Conservation (phyloP, 2,113 vertebrate species). For the Pachycephala philippinensis region DNA sequence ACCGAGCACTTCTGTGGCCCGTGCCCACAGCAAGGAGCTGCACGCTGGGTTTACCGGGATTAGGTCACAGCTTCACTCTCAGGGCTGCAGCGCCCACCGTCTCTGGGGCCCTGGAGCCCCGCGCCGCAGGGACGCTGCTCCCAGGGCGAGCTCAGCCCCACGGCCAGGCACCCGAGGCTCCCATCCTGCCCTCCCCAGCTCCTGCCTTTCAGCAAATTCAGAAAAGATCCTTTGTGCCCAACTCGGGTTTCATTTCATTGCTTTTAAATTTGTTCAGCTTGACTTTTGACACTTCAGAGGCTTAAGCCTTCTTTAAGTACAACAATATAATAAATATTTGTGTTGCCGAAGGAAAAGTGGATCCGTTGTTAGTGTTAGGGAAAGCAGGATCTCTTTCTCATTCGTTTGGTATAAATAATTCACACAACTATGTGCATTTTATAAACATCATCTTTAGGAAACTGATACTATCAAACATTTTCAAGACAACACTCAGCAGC, state of each 20-base stretch:
- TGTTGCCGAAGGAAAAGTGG: constrained; percentile 56
- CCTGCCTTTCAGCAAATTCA: constrained; percentile 67
- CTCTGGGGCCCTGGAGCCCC: not conserved
- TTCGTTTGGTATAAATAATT: constrained; percentile 68
- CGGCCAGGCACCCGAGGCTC: constrained; percentile 18
- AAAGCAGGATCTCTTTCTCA: constrained; percentile 59
- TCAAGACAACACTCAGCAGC: constrained; percentile 54
- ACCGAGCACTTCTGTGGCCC: not conserved
- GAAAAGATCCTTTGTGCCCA: constrained; percentile 70
- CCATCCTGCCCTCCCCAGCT: constrained; percentile 28
- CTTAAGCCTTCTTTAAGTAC: constrained; percentile 53
- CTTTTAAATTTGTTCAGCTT: constrained; percentile 76
- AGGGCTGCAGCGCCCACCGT: not conserved
- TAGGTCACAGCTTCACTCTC: accelerated
- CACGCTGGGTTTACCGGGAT: accelerated
- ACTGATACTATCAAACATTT: constrained; percentile 59
- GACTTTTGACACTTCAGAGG: constrained; percentile 70
- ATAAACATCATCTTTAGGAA: constrained; percentile 64
- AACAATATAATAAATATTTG: constrained; percentile 73
- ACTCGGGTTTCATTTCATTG: constrained; percentile 67
- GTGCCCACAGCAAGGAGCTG: not conserved
- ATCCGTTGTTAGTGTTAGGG: constrained; percentile 49
- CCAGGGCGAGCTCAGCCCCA: constrained; percentile 56
- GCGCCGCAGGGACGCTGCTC: not conserved
- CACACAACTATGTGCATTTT: constrained; percentile 62